phyloP scores from a whole-genome alignment of 2,888 invertebrate genomes.

The Mesoligia furuncula region DNA sequence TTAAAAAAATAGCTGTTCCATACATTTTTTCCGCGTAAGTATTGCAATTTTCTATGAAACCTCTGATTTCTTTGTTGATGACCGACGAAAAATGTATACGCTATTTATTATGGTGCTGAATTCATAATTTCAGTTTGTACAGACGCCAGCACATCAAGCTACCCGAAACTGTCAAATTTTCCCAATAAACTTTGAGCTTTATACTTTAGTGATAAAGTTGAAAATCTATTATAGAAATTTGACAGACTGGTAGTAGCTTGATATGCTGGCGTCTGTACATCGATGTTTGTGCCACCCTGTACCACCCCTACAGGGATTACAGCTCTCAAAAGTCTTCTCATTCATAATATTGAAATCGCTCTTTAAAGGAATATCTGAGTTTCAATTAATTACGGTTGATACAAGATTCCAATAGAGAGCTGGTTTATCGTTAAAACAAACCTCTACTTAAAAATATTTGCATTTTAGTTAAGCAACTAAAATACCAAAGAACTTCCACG shows the following conservation, averaged over 20 bases:
- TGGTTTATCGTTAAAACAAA: not conserved
- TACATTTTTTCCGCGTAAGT: too few species aligned
- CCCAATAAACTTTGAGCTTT: too few species aligned
- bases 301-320: not conserved
- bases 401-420: not conserved
- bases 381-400: not conserved
- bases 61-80: not conserved
- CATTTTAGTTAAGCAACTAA: conserved; percentile 35
- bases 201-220: too few species aligned
- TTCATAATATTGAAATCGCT: not conserved
- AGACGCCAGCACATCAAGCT: too few species aligned
- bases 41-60: not conserved
- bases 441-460: not conserved
- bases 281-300: too few species aligned
- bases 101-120: not conserved
- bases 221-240: too few species aligned
- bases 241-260: too few species aligned
- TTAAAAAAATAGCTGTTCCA: not conserved
- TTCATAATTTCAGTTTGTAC: not conserved
- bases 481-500: conserved; percentile 34
- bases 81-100: too few species aligned
- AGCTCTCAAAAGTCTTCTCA: not conserved
- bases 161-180: too few species aligned
- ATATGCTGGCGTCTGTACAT: too few species aligned
- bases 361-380: not conserved